A percentile compares a stretch with the other conserved stretches of the same genome.
Evolutionary conservation across 2,113 vertebrate species (phyloP).

Genomic region (Nesogale talazaci): DNA sequence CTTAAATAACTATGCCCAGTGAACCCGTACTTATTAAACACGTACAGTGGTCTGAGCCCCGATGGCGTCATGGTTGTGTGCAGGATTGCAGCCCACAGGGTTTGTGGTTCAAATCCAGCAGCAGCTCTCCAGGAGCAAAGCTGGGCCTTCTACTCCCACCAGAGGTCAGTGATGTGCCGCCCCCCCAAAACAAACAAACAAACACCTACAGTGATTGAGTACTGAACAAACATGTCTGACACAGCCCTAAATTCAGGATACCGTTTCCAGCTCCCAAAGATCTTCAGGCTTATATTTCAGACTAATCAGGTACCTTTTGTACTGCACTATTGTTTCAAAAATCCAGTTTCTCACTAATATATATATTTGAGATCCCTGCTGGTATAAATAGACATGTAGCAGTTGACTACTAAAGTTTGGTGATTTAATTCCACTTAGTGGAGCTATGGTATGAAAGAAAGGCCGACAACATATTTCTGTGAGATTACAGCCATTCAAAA

Average conservation of each 20-base stretch:
- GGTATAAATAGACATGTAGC: too few relatives aligned
- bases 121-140: too few relatives aligned
- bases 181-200: too few relatives aligned
- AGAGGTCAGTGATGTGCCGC: too few relatives aligned
- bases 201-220: neutral
- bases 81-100: too few relatives aligned
- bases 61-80: too few relatives aligned
- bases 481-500: neutral
- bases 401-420: neutral
- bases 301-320: neutral
- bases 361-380: too few relatives aligned
- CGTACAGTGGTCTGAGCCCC: neutral
- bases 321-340: neutral
- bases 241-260: neutral
- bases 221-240: neutral
- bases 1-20: neutral
- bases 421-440: too few relatives aligned
- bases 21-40: conserved; percentile 1
- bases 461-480: neutral
- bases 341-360: neutral
- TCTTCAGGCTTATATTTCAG: neutral
- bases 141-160: too few relatives aligned
- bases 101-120: too few relatives aligned
- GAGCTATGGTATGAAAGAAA: neutral
- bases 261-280: neutral